Base-by-base conservation (phyloP, 1,140 invertebrate species). In the Nymphalis io region DNA sequence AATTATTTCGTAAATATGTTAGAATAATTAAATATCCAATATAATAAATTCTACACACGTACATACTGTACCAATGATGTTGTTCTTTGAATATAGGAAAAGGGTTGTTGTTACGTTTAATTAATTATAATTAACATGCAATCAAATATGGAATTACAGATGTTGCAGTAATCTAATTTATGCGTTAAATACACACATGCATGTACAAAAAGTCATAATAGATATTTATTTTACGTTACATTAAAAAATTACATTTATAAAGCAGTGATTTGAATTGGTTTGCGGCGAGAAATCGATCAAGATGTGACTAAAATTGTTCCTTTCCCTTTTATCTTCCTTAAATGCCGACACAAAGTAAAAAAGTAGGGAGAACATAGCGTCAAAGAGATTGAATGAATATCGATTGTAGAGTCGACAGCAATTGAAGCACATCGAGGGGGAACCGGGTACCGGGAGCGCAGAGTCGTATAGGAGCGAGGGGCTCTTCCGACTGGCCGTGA, bases 381-480 rank as follows among this genome's bases (percentile, higher is more conserved):
- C 85, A 89, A 90, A 88, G 87, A 91, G 87, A 91, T 89, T 91
- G 89, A 91, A 89, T 91, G 89, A 91, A 89, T 91, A 91, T 91
- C 87, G 89, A 91, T 91, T 89, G 85, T 88, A 72, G 85, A 88
- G 78, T 82, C 87, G 83, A 85, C 84, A 82, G 83, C 86, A 88
- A 88, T 89, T 83, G 87, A 80, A 77, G 75, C 70, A 60, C 68
- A 67, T 61, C 71, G 60, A 72, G 73, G 67, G 63, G 55, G 62
- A 55, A 21, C 51, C 23, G 51, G n/a, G 48, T 18, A 60, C 58
- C 61, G 60, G 40, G 60, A 60, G 68, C 46, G 39, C 53, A 66
- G 20, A 23, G 63, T 60, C 72, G 57, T 61, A 61, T 44, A 67
- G 70, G 73, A 64, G 70, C 61, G 74, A 58, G 71, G 73, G 74